Conservation (phyloP, 2,797 vertebrate genomes). For the Catamblyrhynchus diadema region DNA sequence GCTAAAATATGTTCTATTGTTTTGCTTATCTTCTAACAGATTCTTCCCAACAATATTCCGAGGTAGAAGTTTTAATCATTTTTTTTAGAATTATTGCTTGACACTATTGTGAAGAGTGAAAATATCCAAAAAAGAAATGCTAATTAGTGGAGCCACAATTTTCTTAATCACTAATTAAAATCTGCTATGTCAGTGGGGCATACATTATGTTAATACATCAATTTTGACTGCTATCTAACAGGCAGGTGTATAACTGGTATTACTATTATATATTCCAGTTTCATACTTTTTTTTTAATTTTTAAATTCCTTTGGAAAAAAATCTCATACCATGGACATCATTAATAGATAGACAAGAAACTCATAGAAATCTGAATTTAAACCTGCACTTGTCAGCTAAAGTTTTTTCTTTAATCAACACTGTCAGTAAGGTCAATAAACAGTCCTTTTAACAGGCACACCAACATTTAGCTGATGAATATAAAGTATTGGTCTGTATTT, state of each 20-base stretch:
- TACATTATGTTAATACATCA: neutral
- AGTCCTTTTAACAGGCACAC: neutral
- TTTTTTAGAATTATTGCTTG: neutral
- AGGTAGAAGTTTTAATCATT: neutral
- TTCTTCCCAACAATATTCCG: neutral
- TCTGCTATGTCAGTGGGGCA: accelerated
- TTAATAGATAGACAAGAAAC: neutral
- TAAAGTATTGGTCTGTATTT: neutral
- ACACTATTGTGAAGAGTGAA: neutral
- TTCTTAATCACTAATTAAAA: neutral
- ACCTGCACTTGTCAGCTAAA: neutral
- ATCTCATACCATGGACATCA: too few relatives aligned
- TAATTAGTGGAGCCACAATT: neutral
- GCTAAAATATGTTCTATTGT: neutral
- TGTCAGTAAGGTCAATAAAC: neutral
- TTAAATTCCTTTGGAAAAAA: neutral
- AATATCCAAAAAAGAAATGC: neutral
- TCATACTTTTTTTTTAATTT: neutral
- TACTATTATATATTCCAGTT: neutral
- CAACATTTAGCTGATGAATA: neutral
- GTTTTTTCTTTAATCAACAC: neutral
- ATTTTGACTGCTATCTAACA: neutral
- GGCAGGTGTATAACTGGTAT: accelerated
- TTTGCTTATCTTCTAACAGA: neutral
- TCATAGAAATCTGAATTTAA: neutral